Percentiles rank a stretch among this genome's conserved stretches.
phyloP scores from a whole-genome alignment of 2,888 invertebrate species.

The Nymphalis urticae region DNA sequence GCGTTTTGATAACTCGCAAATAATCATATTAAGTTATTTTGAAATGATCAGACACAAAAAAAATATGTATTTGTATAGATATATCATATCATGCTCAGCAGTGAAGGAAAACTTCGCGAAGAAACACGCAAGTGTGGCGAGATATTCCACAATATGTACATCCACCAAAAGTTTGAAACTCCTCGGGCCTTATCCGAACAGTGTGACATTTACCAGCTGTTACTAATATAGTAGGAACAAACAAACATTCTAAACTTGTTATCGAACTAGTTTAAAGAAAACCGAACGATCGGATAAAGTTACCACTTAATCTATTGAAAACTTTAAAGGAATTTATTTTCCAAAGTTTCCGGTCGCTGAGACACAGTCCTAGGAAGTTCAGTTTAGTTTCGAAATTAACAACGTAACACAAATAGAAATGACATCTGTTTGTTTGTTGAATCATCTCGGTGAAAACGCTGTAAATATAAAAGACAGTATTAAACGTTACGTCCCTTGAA shows the following conservation, averaged over 20 bases:
- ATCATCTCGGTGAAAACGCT: background rate
- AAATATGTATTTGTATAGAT: too few species aligned
- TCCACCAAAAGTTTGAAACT: too few species aligned
- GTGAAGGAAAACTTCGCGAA: too few species aligned
- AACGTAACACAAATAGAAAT: background rate
- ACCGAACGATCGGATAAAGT: conserved; percentile 5
- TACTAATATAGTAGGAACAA: background rate
- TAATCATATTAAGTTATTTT: too few species aligned
- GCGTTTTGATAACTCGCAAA: too few species aligned
- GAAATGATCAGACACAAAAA: too few species aligned
- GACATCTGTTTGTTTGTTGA: background rate
- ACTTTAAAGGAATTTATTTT: conserved; percentile 10
- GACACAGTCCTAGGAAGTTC: background rate
- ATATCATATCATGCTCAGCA: too few species aligned
- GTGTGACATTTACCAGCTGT: too few species aligned
- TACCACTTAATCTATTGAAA: conserved; percentile 2
- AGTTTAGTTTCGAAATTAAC: conserved; percentile 1
- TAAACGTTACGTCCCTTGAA: background rate
- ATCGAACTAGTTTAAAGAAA: background rate
- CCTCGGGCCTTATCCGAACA: too few species aligned
- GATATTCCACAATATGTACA: too few species aligned
- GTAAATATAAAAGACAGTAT: background rate
- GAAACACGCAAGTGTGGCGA: too few species aligned
- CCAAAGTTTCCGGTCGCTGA: background rate
- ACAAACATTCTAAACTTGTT: conserved; percentile 3